Conservation (phyloP, 2,797 vertebrate species). For the Eidolon dupreanum region DNA sequence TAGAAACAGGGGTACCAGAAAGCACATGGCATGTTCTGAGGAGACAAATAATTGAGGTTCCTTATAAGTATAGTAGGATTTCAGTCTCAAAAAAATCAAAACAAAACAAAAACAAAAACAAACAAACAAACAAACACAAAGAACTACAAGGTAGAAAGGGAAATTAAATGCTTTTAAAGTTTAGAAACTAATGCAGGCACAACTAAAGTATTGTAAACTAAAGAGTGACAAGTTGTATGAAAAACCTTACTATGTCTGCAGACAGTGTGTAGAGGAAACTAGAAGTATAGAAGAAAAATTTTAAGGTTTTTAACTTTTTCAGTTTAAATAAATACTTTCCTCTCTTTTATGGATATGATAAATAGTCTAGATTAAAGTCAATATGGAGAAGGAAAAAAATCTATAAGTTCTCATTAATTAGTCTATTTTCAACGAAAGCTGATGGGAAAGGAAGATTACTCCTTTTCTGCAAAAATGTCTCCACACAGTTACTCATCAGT, state of each 20-base stretch:
- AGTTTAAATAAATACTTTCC: neutral
- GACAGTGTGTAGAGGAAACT: neutral
- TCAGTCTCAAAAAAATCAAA: neutral
- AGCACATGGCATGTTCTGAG: neutral
- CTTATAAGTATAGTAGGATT: neutral
- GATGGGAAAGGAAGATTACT: neutral
- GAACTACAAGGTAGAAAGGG: neutral
- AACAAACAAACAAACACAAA: neutral
- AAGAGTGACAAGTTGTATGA: neutral
- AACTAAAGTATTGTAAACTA: neutral
- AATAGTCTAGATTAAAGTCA: neutral
- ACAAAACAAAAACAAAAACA: neutral
- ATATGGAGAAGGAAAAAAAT: neutral
- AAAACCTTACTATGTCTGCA: neutral
- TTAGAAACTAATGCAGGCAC: neutral
- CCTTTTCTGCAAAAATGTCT: neutral
- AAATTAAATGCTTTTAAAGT: neutral
- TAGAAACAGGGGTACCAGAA: neutral
- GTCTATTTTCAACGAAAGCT: slow-evolving; percentile 1
- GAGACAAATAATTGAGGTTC: neutral
- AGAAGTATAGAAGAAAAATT: neutral
- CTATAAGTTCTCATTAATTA: neutral
- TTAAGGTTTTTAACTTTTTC: neutral
- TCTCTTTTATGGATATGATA: neutral
- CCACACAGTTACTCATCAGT: neutral